Evolutionary conservation across 2,113 vertebrate genomes (phyloP).

Genomic region (Calypte anna): DNA sequence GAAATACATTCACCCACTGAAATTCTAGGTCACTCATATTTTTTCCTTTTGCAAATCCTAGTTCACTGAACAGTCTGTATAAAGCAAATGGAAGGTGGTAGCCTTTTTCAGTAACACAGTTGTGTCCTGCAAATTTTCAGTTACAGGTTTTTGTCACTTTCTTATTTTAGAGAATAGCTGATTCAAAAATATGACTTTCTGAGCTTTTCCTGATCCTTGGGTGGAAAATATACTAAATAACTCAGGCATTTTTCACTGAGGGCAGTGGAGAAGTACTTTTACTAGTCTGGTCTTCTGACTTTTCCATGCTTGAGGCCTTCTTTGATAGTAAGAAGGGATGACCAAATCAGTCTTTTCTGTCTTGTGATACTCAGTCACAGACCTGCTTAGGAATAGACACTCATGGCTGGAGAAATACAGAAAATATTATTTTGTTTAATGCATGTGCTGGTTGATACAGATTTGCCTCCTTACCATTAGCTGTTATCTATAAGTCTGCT

Average conservation of each 20-base stretch:
- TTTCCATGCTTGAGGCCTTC: background rate
- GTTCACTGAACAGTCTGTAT: too few relatives aligned
- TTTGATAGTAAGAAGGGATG: background rate
- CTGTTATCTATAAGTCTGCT: background rate
- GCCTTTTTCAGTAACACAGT: background rate
- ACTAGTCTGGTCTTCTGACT: accelerated
- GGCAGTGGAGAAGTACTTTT: background rate
- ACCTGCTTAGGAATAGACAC: background rate
- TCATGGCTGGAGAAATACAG: background rate
- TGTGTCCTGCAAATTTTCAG: accelerated
- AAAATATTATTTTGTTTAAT: background rate
- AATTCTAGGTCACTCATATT: background rate
- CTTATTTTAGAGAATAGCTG: background rate
- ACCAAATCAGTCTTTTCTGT: background rate
- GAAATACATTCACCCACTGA: background rate
- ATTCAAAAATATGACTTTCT: background rate
- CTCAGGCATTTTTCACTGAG: background rate
- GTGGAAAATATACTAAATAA: background rate
- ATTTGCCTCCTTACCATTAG: background rate
- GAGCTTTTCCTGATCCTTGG: background rate
- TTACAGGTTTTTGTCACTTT: background rate
- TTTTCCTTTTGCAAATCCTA: background rate
- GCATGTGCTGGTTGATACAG: background rate
- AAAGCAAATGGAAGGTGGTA: accelerated
- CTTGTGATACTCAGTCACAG: background rate